Percentiles rank a stretch among this genome's conserved stretches.
These are phyloP conservation scores for Ceratina japonica DNA, from an alignment of 1,140 invertebrate species.

Conservation along the genomic window DNA sequence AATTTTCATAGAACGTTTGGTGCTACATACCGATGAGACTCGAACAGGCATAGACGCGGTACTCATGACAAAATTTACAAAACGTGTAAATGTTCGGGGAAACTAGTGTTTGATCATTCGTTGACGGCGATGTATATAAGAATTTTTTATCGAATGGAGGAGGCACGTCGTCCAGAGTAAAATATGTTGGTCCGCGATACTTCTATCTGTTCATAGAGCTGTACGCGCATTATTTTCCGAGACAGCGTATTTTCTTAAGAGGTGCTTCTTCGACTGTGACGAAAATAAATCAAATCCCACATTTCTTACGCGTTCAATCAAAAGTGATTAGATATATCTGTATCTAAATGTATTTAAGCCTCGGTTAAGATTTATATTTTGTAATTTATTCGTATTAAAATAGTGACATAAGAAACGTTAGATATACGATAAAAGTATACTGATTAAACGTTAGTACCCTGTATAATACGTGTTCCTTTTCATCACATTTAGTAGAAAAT, in stretches of 20 bases:
- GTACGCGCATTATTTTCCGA: slow-evolving; percentile 21
- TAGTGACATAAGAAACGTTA: slow-evolving; percentile 16
- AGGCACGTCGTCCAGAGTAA: slow-evolving; percentile 17
- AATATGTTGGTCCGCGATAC: slow-evolving; percentile 3
- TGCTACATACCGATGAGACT: slow-evolving; percentile 26
- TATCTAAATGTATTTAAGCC: neutral
- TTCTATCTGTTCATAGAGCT: slow-evolving; percentile 1
- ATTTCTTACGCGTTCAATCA: neutral
- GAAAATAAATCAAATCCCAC: neutral
- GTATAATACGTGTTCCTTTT: slow-evolving; percentile 11
- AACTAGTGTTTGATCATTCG: neutral
- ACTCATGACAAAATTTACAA: neutral
- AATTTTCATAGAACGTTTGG: slow-evolving; percentile 8
- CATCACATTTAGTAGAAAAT: slow-evolving; percentile 28
- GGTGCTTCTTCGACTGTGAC: slow-evolving; percentile 9
- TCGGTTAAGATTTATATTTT: neutral
- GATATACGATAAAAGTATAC: slow-evolving; percentile 18
- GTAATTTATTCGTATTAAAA: slow-evolving; percentile 8
- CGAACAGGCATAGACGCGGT: neutral
- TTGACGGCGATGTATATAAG: slow-evolving; percentile 25
- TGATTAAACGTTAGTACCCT: slow-evolving; percentile 18
- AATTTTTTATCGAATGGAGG: slow-evolving; percentile 24
- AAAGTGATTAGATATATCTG: neutral
- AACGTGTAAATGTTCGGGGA: neutral
- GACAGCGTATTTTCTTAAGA: neutral